phyloP scores from a whole-genome alignment of 2,113 vertebrate species.

The Centropus unirufus region DNA sequence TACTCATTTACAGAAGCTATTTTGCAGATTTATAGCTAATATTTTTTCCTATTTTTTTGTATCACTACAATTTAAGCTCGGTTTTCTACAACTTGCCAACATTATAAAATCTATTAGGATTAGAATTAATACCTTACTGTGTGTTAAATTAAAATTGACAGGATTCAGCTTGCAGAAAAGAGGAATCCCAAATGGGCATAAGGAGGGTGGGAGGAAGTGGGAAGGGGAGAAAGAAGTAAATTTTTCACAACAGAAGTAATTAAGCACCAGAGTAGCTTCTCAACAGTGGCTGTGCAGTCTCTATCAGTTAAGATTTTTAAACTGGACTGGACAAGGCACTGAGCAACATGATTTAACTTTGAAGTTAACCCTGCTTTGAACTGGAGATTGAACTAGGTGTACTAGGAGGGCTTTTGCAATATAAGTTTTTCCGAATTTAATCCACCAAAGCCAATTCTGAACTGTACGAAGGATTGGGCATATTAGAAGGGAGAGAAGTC shows the following conservation, averaged over 20 bases:
- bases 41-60: constrained; percentile 5
- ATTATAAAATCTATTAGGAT: neutral
- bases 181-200: neutral
- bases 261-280: neutral
- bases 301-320: neutral
- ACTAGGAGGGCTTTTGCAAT: neutral
- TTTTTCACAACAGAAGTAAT: neutral
- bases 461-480: neutral
- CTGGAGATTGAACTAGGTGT: neutral
- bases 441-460: neutral
- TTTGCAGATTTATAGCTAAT: constrained; percentile 30
- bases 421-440: neutral
- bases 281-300: neutral
- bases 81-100: neutral
- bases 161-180: neutral
- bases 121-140: neutral
- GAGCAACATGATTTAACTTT: neutral
- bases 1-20: constrained; percentile 19
- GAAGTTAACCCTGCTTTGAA: neutral
- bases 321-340: neutral
- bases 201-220: neutral
- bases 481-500: neutral
- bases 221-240: neutral
- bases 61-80: neutral
- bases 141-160: neutral